Percentiles rank a stretch among this genome's conserved stretches.
phyloP scores from a whole-genome alignment of 1,140 invertebrate species.

The Anoplolepis gracilipes region DNA sequence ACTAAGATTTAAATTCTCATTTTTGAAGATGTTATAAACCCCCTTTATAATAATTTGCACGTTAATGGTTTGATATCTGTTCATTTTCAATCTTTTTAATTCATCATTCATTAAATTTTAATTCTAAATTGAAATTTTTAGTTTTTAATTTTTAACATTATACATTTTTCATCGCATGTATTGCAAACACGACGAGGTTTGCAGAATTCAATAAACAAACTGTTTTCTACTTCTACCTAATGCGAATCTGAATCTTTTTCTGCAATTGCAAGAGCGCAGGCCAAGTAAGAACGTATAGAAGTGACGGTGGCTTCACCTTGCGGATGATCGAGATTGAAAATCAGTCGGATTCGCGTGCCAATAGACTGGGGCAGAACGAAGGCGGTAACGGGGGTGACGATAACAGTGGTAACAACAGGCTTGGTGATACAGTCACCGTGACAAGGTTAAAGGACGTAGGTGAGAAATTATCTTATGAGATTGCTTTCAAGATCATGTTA shows the following conservation, averaged over 20 bases:
- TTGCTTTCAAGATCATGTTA: not conserved
- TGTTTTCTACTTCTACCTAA: not conserved
- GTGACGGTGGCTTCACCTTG: slow-evolving; percentile 60
- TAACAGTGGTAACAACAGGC: not conserved
- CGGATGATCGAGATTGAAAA: slow-evolving; percentile 80
- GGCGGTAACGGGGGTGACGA: slow-evolving; percentile 40
- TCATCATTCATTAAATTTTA: not conserved
- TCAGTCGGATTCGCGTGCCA: slow-evolving; percentile 77
- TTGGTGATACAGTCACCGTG: slow-evolving; percentile 45
- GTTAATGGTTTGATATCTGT: not conserved
- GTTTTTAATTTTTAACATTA: not conserved
- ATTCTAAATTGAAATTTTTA: not conserved
- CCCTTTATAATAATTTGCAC: not conserved
- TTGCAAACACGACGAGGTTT: not conserved
- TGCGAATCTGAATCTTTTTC: not conserved
- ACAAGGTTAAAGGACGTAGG: slow-evolving; percentile 58
- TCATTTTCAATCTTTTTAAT: not conserved
- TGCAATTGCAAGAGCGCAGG: slow-evolving; percentile 1
- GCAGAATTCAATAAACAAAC: not conserved
- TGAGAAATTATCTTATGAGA: slow-evolving; percentile 32
- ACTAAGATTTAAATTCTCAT: too few relatives aligned
- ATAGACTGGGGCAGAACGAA: slow-evolving; percentile 74
- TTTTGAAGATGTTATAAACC: too few relatives aligned
- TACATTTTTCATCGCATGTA: not conserved
- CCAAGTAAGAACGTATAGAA: slow-evolving; percentile 17